phyloP scores from a whole-genome alignment of 2,888 invertebrate species.

The Lepetodrilus schrolli region DNA sequence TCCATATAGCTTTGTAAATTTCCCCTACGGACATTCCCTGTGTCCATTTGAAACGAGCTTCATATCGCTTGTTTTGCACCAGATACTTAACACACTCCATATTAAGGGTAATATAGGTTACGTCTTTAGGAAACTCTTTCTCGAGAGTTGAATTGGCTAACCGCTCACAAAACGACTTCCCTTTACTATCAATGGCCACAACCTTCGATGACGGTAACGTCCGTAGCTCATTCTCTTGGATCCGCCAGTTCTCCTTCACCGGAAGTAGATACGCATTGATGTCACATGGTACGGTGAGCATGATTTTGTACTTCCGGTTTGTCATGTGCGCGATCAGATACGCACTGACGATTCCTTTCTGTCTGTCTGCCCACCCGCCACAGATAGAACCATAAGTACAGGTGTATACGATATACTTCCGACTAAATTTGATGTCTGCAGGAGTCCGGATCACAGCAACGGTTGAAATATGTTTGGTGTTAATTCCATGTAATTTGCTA shows the following conservation, averaged over 20 bases:
- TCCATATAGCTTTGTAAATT: constrained; percentile 22
- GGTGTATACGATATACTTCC: background rate
- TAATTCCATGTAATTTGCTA: too few relatives aligned
- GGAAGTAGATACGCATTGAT: constrained; percentile 30
- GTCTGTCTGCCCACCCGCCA: constrained; percentile 45
- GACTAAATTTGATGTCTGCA: background rate
- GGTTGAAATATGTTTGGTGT: too few relatives aligned
- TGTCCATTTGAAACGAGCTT: background rate
- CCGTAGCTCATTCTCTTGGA: background rate
- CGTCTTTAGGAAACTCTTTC: background rate
- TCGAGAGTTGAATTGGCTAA: background rate
- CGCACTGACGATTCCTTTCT: constrained; percentile 40
- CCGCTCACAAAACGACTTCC: background rate
- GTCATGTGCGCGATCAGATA: constrained; percentile 38
- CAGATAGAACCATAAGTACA: constrained; percentile 10
- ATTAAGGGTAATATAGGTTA: background rate
- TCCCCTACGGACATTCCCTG: constrained; percentile 21
- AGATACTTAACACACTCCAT: constrained; percentile 9
- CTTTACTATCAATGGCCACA: background rate
- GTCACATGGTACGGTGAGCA: constrained; percentile 39
- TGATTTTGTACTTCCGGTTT: constrained; percentile 36
- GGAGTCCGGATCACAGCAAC: too few relatives aligned
- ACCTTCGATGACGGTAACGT: background rate
- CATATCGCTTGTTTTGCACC: background rate
- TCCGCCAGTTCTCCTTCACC: background rate